Conservation (phyloP, 2,888 invertebrate species). For the Lasioglossum calceatum region DNA sequence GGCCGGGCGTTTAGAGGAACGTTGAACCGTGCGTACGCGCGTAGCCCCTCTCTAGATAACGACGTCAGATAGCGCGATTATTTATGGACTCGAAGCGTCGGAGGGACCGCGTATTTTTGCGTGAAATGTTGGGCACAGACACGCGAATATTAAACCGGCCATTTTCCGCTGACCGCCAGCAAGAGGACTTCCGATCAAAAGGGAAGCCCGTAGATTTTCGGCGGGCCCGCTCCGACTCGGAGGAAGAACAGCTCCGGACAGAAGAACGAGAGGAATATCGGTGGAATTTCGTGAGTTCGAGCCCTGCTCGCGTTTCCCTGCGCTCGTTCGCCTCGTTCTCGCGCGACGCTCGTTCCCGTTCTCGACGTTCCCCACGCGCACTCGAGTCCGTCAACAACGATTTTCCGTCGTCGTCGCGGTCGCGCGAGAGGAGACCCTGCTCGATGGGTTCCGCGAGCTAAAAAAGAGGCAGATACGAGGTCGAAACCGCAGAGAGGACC, state of each 20-base stretch:
- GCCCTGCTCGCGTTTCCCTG: neutral
- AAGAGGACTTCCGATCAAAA: neutral
- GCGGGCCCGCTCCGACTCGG: neutral
- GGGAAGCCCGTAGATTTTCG: neutral
- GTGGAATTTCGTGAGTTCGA: neutral
- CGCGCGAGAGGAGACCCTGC: conserved; percentile 55
- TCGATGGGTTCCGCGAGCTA: conserved; percentile 40
- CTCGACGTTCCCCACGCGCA: conserved; percentile 60
- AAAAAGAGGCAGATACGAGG: conserved; percentile 34
- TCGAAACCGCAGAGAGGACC: conserved; percentile 1
- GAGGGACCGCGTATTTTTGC: conserved; percentile 32
- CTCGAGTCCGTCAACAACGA: conserved; percentile 69
- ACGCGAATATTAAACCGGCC: conserved; percentile 3
- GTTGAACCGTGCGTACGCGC: conserved; percentile 13
- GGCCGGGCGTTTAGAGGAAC: conserved; percentile 17
- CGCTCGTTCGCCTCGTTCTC: conserved; percentile 4
- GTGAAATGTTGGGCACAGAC: neutral
- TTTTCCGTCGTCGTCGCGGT: conserved; percentile 67
- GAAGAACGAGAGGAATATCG: neutral
- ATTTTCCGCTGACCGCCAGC: neutral
- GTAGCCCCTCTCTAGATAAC: conserved; percentile 22
- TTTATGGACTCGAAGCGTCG: conserved; percentile 30
- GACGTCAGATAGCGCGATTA: conserved; percentile 37
- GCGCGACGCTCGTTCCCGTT: conserved; percentile 36
- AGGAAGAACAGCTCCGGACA: neutral